These are phyloP conservation scores for Aepyceros melampus DNA, from an alignment of 2,113 vertebrate species.

Conservation along the genomic window DNA sequence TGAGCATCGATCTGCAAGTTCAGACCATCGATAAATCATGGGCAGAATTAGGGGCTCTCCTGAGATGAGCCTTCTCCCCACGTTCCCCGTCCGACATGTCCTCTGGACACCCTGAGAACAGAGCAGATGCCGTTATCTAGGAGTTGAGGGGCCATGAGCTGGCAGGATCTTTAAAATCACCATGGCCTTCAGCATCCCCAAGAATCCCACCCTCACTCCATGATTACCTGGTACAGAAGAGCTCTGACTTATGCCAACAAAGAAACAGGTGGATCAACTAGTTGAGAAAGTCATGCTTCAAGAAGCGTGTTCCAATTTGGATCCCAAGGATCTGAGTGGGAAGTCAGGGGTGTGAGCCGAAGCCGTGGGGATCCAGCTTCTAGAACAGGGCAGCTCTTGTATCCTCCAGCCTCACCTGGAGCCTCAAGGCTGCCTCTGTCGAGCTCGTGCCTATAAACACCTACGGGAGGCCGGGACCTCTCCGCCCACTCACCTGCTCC, in stretches of 20 bases:
- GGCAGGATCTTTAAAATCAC: fast-evolving
- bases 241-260: neutral
- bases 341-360: neutral
- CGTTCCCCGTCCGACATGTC: fast-evolving
- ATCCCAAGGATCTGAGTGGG: neutral
- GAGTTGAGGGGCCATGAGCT: neutral
- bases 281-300: neutral
- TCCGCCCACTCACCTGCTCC: conserved; percentile 1
- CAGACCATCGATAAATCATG: neutral
- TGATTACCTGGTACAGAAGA: neutral
- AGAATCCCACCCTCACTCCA: fast-evolving
- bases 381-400: neutral
- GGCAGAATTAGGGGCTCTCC: neutral
- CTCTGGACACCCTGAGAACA: neutral
- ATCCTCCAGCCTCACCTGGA: neutral
- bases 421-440: neutral
- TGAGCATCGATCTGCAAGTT: neutral
- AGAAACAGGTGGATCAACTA: neutral
- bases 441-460: neutral
- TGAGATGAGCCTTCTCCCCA: neutral
- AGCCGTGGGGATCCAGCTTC: neutral
- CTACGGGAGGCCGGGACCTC: neutral
- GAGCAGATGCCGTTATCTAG: fast-evolving
- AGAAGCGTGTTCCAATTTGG: neutral
- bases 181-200: neutral